Evolutionary conservation across 1,140 invertebrate species (phyloP).

Genomic region (Drosophila virilis): DNA sequence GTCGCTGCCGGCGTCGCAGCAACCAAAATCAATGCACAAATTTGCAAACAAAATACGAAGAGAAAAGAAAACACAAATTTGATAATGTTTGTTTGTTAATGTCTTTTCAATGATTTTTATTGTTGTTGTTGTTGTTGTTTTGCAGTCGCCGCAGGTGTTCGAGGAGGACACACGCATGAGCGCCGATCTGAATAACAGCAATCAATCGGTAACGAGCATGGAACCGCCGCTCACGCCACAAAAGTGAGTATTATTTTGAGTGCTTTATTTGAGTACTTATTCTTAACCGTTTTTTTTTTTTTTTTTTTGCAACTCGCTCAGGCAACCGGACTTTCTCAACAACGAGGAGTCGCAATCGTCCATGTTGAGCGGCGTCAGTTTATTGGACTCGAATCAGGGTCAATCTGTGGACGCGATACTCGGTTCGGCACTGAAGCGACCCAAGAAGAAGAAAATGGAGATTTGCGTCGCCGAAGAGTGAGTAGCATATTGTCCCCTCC

Average conservation of each 20-base stretch:
- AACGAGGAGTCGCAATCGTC: constrained; percentile 93
- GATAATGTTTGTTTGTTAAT: constrained; percentile 3
- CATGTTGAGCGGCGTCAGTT: constrained; percentile 87
- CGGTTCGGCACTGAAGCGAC: constrained; percentile 80
- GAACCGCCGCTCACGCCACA: constrained; percentile 75
- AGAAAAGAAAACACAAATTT: background rate
- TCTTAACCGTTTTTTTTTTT: too few species aligned
- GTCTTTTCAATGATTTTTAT: background rate
- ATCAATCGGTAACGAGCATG: constrained; percentile 84
- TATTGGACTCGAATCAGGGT: constrained; percentile 73
- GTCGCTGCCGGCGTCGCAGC: constrained; percentile 23
- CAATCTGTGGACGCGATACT: constrained; percentile 62
- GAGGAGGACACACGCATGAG: constrained; percentile 96
- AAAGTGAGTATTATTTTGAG: constrained; percentile 84
- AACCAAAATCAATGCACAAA: constrained; percentile 30
- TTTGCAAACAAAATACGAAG: background rate
- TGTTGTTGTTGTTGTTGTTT: constrained; percentile 5
- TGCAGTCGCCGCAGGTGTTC: constrained; percentile 86
- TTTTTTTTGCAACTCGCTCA: constrained; percentile 40
- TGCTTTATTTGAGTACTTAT: constrained; percentile 74
- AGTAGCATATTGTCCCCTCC: constrained; percentile 27
- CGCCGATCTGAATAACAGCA: constrained; percentile 87
- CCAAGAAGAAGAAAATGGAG: constrained; percentile 90
- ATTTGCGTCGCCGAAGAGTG: constrained; percentile 88
- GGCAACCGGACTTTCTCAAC: constrained; percentile 85